Conservation (phyloP, 2,888 invertebrate species). For the Ichneumoninae sp. region DNA sequence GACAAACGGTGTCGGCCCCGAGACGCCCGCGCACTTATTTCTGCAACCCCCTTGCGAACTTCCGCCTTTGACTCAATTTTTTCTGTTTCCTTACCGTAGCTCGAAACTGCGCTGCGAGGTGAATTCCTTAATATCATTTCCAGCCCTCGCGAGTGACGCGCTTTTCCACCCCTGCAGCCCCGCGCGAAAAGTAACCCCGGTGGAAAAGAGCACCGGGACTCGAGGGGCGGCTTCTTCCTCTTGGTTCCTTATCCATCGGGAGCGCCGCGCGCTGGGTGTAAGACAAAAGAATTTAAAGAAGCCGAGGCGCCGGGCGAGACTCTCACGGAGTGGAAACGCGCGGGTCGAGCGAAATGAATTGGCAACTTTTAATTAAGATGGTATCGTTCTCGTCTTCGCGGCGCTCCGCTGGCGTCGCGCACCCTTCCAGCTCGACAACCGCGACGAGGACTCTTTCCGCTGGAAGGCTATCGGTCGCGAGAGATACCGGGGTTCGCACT, state of each 20-base stretch:
- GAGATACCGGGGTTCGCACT: background rate
- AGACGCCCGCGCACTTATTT: constrained; percentile 19
- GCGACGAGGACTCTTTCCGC: constrained; percentile 46
- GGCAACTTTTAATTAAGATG: constrained; percentile 85
- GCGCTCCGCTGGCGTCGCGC: constrained; percentile 66
- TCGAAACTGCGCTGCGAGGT: constrained; percentile 59
- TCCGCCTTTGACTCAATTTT: constrained; percentile 78
- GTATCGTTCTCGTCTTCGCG: constrained; percentile 77
- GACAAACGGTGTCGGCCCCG: constrained; percentile 25
- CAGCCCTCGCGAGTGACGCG: constrained; percentile 72
- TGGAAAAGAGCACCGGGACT: background rate
- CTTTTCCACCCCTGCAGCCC: constrained; percentile 69
- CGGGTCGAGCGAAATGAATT: constrained; percentile 81
- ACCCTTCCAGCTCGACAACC: constrained; percentile 59
- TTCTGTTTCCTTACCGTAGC: constrained; percentile 71
- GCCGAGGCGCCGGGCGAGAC: constrained; percentile 51
- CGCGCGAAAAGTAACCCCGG: constrained; percentile 11
- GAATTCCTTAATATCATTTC: constrained; percentile 78
- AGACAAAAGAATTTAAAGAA: constrained; percentile 68
- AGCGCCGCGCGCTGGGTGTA: background rate
- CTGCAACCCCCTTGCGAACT: constrained; percentile 43
- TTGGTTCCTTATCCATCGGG: constrained; percentile 32
- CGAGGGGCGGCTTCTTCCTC: background rate
- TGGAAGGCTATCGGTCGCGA: constrained; percentile 16
- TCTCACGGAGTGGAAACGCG: constrained; percentile 76